These are phyloP conservation scores for Onthophagus taurus DNA, from an alignment of 1,140 invertebrate genomes.

Conservation along the genomic window DNA sequence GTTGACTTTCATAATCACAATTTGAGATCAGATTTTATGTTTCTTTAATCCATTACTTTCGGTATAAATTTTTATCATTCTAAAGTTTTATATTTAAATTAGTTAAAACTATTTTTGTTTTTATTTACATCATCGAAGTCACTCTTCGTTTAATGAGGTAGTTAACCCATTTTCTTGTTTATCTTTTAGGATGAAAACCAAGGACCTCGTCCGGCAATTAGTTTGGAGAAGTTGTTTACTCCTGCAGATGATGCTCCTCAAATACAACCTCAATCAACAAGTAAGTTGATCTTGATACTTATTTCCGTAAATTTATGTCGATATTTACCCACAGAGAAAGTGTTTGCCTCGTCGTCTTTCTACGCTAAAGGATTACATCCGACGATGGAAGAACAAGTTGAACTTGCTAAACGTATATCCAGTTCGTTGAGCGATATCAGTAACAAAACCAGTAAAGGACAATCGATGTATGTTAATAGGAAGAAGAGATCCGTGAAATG, in stretches of 20 bases:
- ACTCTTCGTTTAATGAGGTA: no score
- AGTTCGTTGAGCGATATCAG: slow-evolving; percentile 84
- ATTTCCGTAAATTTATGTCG: neutral
- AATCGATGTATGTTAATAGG: slow-evolving; percentile 90
- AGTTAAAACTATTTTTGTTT: no score
- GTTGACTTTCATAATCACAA: no score
- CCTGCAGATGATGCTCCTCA: slow-evolving; percentile 58
- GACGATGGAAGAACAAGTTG: slow-evolving; percentile 91
- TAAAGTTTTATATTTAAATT: no score
- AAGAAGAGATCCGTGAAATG: slow-evolving; percentile 89
- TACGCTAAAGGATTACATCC: slow-evolving; percentile 81
- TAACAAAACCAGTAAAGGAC: slow-evolving; percentile 85
- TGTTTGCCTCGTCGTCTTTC: slow-evolving; percentile 89
- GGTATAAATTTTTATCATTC: no score
- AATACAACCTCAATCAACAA: slow-evolving; percentile 27
- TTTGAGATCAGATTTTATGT: no score
- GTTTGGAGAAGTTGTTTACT: slow-evolving; percentile 76
- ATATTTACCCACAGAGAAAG: slow-evolving; percentile 59
- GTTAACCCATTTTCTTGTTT: no score
- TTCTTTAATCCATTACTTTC: no score
- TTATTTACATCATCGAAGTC: no score
- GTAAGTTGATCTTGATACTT: slow-evolving; percentile 21
- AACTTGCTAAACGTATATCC: slow-evolving; percentile 81
- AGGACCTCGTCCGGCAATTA: slow-evolving; percentile 46
- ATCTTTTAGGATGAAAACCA: slow-evolving; percentile 42